Evolutionary conservation across 2,888 invertebrate species (phyloP), one percentile per base, ranked within the genome.

Genomic region (Mamestra brassicae): DNA sequence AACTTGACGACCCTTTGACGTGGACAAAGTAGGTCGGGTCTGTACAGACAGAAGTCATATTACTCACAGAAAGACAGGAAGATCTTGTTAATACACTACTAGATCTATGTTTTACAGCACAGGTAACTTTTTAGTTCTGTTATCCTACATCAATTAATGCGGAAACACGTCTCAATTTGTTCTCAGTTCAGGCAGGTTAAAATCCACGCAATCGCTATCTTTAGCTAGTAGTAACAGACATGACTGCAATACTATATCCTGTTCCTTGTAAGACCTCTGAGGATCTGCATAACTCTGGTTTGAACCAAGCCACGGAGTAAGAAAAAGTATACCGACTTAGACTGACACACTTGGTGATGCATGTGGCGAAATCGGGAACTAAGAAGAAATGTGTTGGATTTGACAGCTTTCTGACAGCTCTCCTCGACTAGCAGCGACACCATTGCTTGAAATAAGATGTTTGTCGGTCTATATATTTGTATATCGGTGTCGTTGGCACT

Each of bases 401-500:
- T 57, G 55, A 62, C 62, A 70, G 42, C 4, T 45, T 50, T 62
- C 55, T 52, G 55, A 62, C 45, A n/a, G 15, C 5, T 50, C 36
- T 1, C 13, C 0, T 57, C 26, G 3, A 36, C 50, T 52, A 71
- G 78, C 42, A 55, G 62, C 45, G 62, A 62, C 26, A n/a, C 36
- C 3, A n/a, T 2, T 26, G 17, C 2, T 8, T 52, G 13, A 36
- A 52, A 34, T 11, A 17, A 57, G 17, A 8, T 62, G 5, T 62
- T 63, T 71, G 62, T 36, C 36, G 10, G 45, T 58, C 11, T 64
- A 64, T 66, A 34, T 63, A 57, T 70, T 81, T 50, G 15, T 83
- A 45, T 34, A 55, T 57, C 47, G 75, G 79, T 84, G 88, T 87
- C 88, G 88, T 84, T 86, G 88, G 64, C 89, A 76, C 62, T 76